Evolutionary conservation across 2,888 invertebrate genomes (phyloP), one percentile per base, ranked within the genome.

Genomic region (Nephrocerus scutellatus): DNA sequence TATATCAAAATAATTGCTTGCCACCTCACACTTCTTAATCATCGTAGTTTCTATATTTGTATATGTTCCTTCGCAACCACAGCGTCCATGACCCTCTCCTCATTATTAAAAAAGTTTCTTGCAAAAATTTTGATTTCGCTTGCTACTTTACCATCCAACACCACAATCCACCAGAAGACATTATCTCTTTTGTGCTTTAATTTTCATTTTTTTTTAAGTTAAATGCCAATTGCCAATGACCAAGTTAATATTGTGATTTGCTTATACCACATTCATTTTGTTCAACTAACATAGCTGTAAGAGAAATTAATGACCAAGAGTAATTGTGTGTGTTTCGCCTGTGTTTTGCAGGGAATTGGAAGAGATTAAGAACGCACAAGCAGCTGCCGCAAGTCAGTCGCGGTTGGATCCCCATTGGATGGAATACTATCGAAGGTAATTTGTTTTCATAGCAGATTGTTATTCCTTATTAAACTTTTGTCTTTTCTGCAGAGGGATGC

Each of bases 361-460:
- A 60, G 93, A 90, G 64, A 74, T 90, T 48, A 84, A 93, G 71
- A 78, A 76, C 65, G 75, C 80, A 45, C 69, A 70, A 52, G 70
- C 70, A 36, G 75, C 76, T 46, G 77, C 77, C 48, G 74, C 76
- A 13, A 77, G 76, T 18, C 76, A 77, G 33, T 73, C 80, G 42
- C 74, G 75, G 30, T 72, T 85, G 52, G 85, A 86, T 63, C 84
- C 85, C 1, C 82, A 82, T 54, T 82, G 92, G 91, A 69, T 93
- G 54, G 93, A 95, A 63, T 80, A 93, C 64, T 93, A 93, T 61
- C 73, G 90, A 60, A 74, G 62, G 62, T 63, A 45, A 3, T 8
- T 20, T 10, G 15, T 12, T 25, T 9, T 3, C 16, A 24, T 23
- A 30, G 24, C 16, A 33, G 22, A 30, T 42, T 28, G 24, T 20